Percentiles rank a stretch among this genome's conserved stretches.
Evolutionary conservation across 2,888 invertebrate species (phyloP).

Genomic region (Augochlorella aurata): DNA sequence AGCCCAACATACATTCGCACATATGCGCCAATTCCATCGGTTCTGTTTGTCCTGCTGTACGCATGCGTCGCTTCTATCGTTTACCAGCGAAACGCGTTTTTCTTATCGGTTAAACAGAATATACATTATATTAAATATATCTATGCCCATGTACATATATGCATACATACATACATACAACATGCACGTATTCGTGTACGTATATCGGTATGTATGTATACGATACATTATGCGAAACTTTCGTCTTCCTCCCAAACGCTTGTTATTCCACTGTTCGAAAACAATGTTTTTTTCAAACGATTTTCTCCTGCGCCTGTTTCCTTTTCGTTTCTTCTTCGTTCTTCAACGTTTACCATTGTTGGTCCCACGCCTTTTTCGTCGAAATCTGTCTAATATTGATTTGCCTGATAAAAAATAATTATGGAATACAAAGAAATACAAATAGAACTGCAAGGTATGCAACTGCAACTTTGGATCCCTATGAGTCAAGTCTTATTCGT

Average conservation of each 20-base stretch:
- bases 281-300: background rate
- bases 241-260: background rate
- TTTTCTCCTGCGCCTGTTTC: background rate
- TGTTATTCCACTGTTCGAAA: too few relatives aligned
- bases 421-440: too few relatives aligned
- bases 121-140: slow-evolving; percentile 4
- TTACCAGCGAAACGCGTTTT: slow-evolving; percentile 24
- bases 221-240: background rate
- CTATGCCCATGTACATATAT: background rate
- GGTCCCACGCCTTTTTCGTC: background rate
- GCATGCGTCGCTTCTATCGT: slow-evolving; percentile 26
- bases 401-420: too few relatives aligned
- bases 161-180: background rate
- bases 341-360: too few relatives aligned
- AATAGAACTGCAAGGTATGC: too few relatives aligned
- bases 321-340: background rate
- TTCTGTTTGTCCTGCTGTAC: slow-evolving; percentile 4
- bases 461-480: too few relatives aligned
- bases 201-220: background rate
- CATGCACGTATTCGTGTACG: too few relatives aligned
- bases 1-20: background rate
- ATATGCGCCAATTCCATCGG: slow-evolving; percentile 6
- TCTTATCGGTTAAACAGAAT: slow-evolving; percentile 45
- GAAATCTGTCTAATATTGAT: too few relatives aligned
- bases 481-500: too few relatives aligned